A percentile compares a stretch with the other conserved stretches of the same genome.
phyloP scores from a whole-genome alignment of 2,888 invertebrate genomes.

The Sarcophaga carnaria region DNA sequence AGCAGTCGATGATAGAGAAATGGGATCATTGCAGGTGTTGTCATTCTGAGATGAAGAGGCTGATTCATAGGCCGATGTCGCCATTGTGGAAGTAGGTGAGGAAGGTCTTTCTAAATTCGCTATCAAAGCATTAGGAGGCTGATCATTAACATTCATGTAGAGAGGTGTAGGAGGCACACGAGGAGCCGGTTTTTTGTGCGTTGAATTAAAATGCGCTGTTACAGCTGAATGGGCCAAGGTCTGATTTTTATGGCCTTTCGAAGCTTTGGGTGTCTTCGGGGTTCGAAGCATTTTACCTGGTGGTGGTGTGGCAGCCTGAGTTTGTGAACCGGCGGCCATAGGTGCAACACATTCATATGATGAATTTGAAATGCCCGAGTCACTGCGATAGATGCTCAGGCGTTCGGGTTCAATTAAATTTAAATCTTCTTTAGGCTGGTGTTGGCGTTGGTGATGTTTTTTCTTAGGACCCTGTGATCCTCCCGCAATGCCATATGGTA shows the following conservation, averaged over 20 bases:
- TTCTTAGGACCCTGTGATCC: constrained; percentile 75
- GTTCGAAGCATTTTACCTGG: constrained; percentile 64
- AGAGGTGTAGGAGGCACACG: constrained; percentile 72
- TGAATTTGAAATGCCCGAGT: constrained; percentile 82
- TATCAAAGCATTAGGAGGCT: constrained; percentile 36
- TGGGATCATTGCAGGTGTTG: constrained; percentile 75
- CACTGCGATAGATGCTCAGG: constrained; percentile 81
- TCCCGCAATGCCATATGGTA: constrained; percentile 71
- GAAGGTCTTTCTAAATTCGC: constrained; percentile 68
- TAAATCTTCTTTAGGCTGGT: constrained; percentile 78
- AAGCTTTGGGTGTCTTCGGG: constrained; percentile 72
- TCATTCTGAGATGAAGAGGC: constrained; percentile 75
- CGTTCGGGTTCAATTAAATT: constrained; percentile 80
- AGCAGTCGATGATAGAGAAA: constrained; percentile 76
- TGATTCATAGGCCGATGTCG: constrained; percentile 78
- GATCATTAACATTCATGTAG: constrained; percentile 77
- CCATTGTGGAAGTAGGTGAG: constrained; percentile 73
- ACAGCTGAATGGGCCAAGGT: constrained; percentile 62
- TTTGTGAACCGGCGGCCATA: constrained; percentile 79
- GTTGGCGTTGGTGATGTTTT: constrained; percentile 80
- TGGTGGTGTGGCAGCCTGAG: constrained; percentile 53
- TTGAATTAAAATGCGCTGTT: constrained; percentile 63
- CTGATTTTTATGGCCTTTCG: constrained; percentile 68
- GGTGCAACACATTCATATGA: constrained; percentile 84
- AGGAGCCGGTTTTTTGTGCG: constrained; percentile 67